Conservation (phyloP, 1,140 invertebrate species). For the Aphelenchoides fujianensis region DNA sequence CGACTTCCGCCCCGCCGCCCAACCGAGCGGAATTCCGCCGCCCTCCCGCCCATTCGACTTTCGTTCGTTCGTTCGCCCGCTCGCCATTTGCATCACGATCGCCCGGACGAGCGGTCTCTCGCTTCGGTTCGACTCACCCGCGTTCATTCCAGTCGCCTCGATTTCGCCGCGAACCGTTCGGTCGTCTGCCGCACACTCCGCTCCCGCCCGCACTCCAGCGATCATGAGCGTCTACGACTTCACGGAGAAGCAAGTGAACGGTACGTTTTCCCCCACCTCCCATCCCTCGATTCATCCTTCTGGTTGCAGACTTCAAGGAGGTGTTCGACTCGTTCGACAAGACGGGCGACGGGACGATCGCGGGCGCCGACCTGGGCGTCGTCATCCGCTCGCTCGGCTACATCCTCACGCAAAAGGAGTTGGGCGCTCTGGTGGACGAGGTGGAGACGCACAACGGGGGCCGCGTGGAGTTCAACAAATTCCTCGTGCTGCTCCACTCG, state of each 20-base stretch:
- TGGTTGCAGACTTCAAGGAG: not conserved
- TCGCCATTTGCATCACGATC: no score
- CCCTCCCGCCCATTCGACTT: no score
- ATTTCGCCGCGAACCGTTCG: no score
- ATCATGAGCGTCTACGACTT: no score
- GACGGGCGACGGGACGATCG: not conserved
- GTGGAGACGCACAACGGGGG: not conserved
- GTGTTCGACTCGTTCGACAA: not conserved
- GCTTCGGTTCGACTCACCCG: no score
- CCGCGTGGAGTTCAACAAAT: not conserved
- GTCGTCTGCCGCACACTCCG: no score
- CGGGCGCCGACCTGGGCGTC: not conserved
- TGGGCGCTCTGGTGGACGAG: not conserved
- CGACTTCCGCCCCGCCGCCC: no score
- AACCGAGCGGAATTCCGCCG: no score
- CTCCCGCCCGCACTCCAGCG: no score
- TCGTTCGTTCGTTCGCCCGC: no score
- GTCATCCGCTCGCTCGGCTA: not conserved
- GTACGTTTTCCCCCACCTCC: not conserved
- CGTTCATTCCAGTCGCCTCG: no score
- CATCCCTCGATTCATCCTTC: not conserved
- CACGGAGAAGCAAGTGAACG: constrained; percentile 1
- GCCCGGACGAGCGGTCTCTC: no score
- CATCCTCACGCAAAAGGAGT: not conserved
- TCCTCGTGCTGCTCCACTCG: not conserved